phyloP scores from a whole-genome alignment of 2,888 invertebrate species.

The Agrotis clavis region DNA sequence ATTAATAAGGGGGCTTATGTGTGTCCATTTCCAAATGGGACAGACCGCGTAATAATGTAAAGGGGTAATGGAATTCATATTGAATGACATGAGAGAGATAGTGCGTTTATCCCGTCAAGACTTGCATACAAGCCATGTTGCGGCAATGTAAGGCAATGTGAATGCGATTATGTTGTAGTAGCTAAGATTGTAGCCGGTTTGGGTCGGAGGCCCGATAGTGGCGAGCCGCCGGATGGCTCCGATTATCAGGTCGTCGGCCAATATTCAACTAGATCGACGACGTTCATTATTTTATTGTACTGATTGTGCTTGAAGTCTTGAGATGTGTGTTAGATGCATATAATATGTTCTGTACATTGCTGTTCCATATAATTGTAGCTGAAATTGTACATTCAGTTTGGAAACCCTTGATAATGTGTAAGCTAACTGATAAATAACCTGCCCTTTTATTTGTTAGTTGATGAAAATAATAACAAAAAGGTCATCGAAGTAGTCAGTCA shows the following conservation, averaged over 20 bases:
- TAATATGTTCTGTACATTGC: background rate
- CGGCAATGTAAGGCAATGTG: slow-evolving; percentile 61
- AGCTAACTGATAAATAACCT: background rate
- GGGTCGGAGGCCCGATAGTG: slow-evolving; percentile 61
- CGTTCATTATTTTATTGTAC: slow-evolving; percentile 67
- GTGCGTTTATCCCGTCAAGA: slow-evolving; percentile 18
- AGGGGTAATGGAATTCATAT: background rate
- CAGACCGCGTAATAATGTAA: background rate
- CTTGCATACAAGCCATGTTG: slow-evolving; percentile 19
- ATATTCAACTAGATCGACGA: slow-evolving; percentile 72
- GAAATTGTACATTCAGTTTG: background rate
- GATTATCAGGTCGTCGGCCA: slow-evolving; percentile 78
- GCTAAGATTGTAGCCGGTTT: slow-evolving; percentile 72
- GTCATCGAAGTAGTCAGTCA: background rate
- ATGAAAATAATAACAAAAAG: background rate
- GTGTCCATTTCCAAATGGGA: background rate
- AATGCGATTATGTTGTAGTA: slow-evolving; percentile 55
- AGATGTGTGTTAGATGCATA: slow-evolving; percentile 30
- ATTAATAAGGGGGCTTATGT: background rate
- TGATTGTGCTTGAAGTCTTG: slow-evolving; percentile 51
- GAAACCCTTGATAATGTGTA: background rate
- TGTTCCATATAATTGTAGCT: background rate
- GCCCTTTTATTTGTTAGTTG: background rate
- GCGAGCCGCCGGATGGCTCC: slow-evolving; percentile 75
- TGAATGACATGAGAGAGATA: slow-evolving; percentile 1